These are phyloP conservation scores for Chaetodon trifasciatus DNA, from an alignment of 2,797 vertebrate genomes.

Conservation along the genomic window DNA sequence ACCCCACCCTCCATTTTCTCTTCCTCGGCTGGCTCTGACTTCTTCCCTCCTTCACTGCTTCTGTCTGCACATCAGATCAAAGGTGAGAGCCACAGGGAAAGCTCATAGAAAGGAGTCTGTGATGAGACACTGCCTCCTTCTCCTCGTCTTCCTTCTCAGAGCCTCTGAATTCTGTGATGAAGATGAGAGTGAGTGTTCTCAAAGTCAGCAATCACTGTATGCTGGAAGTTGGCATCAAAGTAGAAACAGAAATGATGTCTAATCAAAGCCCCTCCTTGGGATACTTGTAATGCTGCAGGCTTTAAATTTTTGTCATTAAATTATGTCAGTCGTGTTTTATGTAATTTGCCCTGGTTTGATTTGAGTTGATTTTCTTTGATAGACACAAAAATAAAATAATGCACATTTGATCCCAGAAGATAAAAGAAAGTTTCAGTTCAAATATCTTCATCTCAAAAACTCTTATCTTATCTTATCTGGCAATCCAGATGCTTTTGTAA, in stretches of 20 bases:
- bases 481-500: not conserved
- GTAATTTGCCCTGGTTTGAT: not conserved
- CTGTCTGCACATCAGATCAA: conserved; percentile 65
- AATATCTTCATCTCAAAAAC: too few species aligned
- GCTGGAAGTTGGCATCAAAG: conserved; percentile 51
- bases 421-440: not conserved
- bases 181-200: conserved; percentile 41
- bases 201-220: conserved; percentile 46
- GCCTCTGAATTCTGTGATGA: conserved; percentile 44
- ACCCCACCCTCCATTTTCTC: conserved; percentile 21
- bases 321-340: conserved; percentile 27
- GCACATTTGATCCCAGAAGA: not conserved
- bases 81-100: conserved; percentile 60
- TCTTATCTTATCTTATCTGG: too few species aligned
- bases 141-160: conserved; percentile 36
- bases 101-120: conserved; percentile 22
- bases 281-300: conserved; percentile 19
- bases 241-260: conserved; percentile 16
- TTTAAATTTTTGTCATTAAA: conserved; percentile 22
- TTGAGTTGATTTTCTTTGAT: conserved; percentile 7
- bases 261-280: conserved; percentile 30
- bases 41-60: conserved; percentile 37
- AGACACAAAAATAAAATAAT: not conserved
- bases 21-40: conserved; percentile 26
- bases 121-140: conserved; percentile 52